phyloP scores from a whole-genome alignment of 2,888 invertebrate genomes.

The Griposia aprilina region DNA sequence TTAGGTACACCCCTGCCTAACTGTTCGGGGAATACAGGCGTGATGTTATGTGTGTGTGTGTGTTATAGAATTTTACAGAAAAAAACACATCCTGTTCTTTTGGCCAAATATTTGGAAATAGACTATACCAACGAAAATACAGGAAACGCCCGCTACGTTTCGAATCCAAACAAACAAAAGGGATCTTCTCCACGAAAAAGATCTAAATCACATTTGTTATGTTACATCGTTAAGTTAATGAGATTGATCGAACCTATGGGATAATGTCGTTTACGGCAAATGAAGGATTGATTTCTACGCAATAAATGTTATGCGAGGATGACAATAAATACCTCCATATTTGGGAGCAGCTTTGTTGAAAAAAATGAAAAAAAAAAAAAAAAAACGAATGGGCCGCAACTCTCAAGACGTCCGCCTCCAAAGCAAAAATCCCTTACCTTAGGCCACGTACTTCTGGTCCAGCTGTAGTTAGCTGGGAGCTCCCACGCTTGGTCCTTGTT shows the following conservation, averaged over 20 bases:
- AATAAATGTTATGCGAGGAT: background rate
- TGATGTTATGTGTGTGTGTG: no score
- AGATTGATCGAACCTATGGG: slow-evolving; percentile 28
- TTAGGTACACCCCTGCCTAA: no score
- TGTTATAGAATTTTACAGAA: no score
- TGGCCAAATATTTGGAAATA: background rate
- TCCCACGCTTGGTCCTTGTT: background rate
- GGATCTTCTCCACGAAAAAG: slow-evolving; percentile 10
- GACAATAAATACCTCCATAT: background rate
- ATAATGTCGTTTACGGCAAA: slow-evolving; percentile 34
- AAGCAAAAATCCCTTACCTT: background rate
- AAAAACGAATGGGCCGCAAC: background rate
- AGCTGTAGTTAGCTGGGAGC: background rate
- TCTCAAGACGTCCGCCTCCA: background rate
- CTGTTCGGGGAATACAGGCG: no score
- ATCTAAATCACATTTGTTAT: slow-evolving; percentile 48
- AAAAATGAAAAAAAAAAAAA: background rate
- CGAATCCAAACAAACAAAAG: slow-evolving; percentile 22
- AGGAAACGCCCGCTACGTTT: background rate
- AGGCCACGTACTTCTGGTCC: no score
- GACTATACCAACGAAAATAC: slow-evolving; percentile 7
- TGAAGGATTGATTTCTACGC: background rate
- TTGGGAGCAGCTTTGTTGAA: background rate
- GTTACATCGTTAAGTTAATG: slow-evolving; percentile 46
- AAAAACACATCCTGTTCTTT: background rate